Percentiles rank a stretch among this genome's conserved stretches.
Evolutionary conservation across 2,888 invertebrate species (phyloP).

Genomic region (Erebia palarica): DNA sequence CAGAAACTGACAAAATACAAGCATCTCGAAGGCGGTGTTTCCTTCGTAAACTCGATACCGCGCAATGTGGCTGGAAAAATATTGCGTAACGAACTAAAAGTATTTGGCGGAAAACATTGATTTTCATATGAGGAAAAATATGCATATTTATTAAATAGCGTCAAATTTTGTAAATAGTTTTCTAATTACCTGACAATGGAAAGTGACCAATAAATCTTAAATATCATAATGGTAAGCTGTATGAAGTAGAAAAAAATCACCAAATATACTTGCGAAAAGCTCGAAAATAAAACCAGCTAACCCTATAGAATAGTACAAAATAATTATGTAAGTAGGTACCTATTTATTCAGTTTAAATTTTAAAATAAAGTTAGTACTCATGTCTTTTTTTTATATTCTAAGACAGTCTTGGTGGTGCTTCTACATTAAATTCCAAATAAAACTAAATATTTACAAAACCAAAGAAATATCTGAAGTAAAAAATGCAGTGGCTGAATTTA

Average conservation of each 20-base stretch:
- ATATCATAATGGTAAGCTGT: not conserved
- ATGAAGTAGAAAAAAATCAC: no score
- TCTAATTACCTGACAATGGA: not conserved
- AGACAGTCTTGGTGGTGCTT: no score
- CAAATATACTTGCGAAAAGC: not conserved
- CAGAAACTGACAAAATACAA: conserved; percentile 88
- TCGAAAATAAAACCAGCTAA: not conserved
- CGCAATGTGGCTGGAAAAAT: conserved; percentile 91
- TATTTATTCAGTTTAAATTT: no score
- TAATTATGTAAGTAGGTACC: no score
- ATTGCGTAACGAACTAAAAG: conserved; percentile 86
- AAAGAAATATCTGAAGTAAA: no score
- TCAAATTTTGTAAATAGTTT: conserved; percentile 26
- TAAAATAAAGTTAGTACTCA: no score
- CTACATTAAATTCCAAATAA: no score
- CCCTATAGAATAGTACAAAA: no score
- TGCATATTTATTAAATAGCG: conserved; percentile 11
- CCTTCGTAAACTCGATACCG: conserved; percentile 86
- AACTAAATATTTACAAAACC: no score
- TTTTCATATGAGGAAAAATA: conserved; percentile 1
- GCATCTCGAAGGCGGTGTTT: conserved; percentile 86
- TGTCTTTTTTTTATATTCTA: no score
- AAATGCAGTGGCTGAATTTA: no score
- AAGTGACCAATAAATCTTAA: not conserved
- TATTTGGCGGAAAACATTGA: conserved; percentile 54